These are phyloP conservation scores for Ormyrus labotus DNA, from an alignment of 2,888 invertebrate genomes.

Conservation along the genomic window DNA sequence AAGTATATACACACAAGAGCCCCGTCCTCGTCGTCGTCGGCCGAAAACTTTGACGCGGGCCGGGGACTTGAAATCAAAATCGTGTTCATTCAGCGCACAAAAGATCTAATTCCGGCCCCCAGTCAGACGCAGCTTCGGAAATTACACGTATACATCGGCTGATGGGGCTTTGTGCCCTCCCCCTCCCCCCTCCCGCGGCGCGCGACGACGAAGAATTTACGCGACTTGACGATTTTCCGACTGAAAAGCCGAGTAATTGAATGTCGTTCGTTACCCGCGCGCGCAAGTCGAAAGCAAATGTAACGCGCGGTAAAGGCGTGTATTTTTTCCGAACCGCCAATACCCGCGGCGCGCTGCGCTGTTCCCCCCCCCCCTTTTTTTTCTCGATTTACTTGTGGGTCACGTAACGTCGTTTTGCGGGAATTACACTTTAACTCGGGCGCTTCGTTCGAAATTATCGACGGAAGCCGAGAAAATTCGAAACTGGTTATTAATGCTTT, in stretches of 20 bases:
- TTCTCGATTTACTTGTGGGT: neutral
- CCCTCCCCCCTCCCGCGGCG: no score
- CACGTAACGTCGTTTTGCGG: conserved; percentile 20
- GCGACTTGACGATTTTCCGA: no score
- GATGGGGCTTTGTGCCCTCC: no score
- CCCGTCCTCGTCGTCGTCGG: no score
- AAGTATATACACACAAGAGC: neutral
- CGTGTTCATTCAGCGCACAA: neutral
- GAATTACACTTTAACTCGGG: neutral
- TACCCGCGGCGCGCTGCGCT: no score
- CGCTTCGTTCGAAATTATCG: neutral
- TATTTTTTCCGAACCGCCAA: neutral
- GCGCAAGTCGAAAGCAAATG: neutral
- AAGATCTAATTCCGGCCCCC: no score
- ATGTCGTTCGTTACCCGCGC: conserved; percentile 8
- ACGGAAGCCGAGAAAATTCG: neutral
- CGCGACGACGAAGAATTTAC: no score
- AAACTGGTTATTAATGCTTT: no score
- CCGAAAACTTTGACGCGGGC: conserved; percentile 26
- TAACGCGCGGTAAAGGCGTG: neutral
- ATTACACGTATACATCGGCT: no score
- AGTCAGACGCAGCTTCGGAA: no score
- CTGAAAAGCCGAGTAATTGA: conserved; percentile 23
- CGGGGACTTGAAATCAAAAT: conserved; percentile 25
- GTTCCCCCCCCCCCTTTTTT: neutral